phyloP scores from a whole-genome alignment of 2,797 vertebrate genomes.

The Mergus octosetaceus region DNA sequence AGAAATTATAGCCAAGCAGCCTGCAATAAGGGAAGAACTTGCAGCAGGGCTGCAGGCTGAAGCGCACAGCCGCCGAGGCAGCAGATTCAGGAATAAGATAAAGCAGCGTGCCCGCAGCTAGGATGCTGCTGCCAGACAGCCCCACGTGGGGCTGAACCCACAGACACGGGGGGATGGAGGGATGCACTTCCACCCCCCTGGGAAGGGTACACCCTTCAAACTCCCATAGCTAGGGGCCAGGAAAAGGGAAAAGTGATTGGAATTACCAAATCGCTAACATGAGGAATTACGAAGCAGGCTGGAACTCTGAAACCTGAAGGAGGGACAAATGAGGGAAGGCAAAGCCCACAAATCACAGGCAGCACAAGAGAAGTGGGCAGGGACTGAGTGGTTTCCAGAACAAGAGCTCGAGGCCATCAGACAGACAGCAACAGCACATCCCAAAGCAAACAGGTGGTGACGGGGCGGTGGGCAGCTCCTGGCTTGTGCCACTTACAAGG shows the following conservation, averaged over 20 bases:
- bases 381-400: fast-evolving
- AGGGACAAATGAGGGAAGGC: not conserved
- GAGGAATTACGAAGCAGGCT: fast-evolving
- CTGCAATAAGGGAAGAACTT: not conserved
- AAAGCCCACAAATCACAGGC: not conserved
- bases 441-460: not conserved
- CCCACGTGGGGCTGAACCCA: not conserved
- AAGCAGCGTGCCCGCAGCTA: not conserved
- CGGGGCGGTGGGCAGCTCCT: not conserved
- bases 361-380: not conserved
- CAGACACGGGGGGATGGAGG: fast-evolving
- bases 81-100: not conserved
- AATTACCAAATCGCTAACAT: fast-evolving
- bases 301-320: not conserved
- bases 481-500: fast-evolving
- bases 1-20: not conserved
- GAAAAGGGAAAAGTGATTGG: not conserved
- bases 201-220: not conserved
- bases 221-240: fast-evolving
- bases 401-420: not conserved
- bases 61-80: not conserved
- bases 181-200: not conserved
- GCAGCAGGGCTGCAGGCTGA: not conserved
- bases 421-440: fast-evolving
- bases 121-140: not conserved